These are phyloP conservation scores for Psittacula echo DNA, from an alignment of 2,797 vertebrate genomes.

Conservation along the genomic window DNA sequence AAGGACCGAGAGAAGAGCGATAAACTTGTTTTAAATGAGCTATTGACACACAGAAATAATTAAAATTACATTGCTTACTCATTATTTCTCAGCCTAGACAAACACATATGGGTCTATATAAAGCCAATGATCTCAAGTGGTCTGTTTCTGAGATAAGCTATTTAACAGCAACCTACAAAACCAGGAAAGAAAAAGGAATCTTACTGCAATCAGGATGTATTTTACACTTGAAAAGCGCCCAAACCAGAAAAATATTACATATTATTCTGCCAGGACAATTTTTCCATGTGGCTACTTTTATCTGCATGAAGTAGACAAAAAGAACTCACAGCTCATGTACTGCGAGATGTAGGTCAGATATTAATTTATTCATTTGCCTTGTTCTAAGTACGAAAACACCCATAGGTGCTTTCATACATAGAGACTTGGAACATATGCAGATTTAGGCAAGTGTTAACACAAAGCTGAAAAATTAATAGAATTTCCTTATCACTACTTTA, in stretches of 20 bases:
- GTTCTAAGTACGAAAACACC: neutral
- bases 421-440: neutral
- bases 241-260: neutral
- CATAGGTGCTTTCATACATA: neutral
- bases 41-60: neutral
- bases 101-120: neutral
- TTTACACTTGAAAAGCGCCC: neutral
- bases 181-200: neutral
- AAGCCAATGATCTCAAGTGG: neutral
- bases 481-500: neutral
- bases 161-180: neutral
- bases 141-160: neutral
- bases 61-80: neutral
- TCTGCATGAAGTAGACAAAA: neutral
- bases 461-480: neutral
- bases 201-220: neutral
- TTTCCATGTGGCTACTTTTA: neutral
- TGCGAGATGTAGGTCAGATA: neutral
- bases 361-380: neutral
- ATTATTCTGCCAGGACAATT: neutral
- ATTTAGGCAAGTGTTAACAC: neutral
- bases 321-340: neutral
- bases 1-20: neutral
- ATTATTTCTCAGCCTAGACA: neutral
- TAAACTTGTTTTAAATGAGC: neutral